Conservation (phyloP, 2,797 vertebrate genomes). For the Cynopterus sphinx region DNA sequence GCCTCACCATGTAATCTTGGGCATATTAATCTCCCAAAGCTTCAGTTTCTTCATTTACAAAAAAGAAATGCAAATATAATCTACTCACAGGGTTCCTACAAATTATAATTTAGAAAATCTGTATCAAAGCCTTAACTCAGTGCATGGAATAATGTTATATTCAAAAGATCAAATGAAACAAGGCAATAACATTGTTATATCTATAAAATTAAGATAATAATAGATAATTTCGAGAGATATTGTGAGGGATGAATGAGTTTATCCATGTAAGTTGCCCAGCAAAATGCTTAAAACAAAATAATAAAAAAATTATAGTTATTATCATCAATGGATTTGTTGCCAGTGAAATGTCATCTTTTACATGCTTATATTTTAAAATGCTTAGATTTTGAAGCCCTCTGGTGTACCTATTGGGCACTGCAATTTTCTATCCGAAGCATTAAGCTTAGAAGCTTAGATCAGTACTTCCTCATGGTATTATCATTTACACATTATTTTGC, state of each 20-base stretch:
- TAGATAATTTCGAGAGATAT: background rate
- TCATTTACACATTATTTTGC: background rate
- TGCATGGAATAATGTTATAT: background rate
- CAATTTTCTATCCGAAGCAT: background rate
- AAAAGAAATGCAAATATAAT: background rate
- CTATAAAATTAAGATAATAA: slow-evolving; percentile 11
- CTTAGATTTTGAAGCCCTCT: slow-evolving; percentile 78
- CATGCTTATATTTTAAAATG: background rate
- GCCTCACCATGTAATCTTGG: background rate
- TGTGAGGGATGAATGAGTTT: slow-evolving; percentile 18
- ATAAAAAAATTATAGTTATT: slow-evolving; percentile 45
- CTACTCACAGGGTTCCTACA: background rate
- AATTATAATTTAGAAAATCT: background rate
- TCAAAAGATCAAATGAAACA: background rate
- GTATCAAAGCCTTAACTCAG: background rate
- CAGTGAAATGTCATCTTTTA: background rate
- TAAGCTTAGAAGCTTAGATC: background rate
- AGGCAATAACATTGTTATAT: background rate
- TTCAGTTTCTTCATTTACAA: background rate
- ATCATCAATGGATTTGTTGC: background rate
- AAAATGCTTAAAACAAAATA: slow-evolving; percentile 33
- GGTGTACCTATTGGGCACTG: slow-evolving; percentile 72
- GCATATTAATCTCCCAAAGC: background rate
- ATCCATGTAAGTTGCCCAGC: background rate
- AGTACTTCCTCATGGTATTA: background rate